These are phyloP conservation scores for Abrostola tripartita DNA, from an alignment of 2,888 invertebrate species.

Conservation along the genomic window DNA sequence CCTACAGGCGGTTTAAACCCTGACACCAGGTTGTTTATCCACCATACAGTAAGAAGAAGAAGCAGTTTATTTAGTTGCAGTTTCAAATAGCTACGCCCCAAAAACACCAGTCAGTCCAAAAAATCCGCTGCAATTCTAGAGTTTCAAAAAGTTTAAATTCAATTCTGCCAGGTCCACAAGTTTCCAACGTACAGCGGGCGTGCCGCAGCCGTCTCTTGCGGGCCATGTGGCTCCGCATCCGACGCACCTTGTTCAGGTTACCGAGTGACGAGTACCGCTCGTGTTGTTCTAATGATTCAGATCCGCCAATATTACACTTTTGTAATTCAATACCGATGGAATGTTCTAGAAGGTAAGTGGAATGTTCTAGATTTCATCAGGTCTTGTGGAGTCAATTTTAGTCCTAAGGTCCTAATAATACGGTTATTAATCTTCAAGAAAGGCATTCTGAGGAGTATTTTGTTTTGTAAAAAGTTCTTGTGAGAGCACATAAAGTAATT, in stretches of 20 bases:
- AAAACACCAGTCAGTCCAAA: neutral
- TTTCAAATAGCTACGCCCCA: too few species aligned
- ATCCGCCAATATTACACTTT: conserved; percentile 38
- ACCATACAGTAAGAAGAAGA: too few species aligned
- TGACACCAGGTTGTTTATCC: too few species aligned
- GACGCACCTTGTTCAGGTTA: conserved; percentile 77
- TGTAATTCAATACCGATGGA: neutral
- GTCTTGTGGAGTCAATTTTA: too few species aligned
- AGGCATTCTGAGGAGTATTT: too few species aligned
- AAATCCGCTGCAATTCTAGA: neutral
- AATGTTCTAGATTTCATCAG: neutral
- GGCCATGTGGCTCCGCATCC: conserved; percentile 86
- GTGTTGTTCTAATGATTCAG: conserved; percentile 50
- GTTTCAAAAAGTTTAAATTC: neutral
- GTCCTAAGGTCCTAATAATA: too few species aligned
- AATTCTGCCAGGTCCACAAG: conserved; percentile 57
- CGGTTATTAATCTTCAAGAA: too few species aligned
- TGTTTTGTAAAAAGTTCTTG: too few species aligned
- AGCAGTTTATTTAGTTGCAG: too few species aligned
- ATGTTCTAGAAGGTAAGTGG: neutral
- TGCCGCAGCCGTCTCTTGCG: conserved; percentile 83
- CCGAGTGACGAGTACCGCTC: conserved; percentile 62
- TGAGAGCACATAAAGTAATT: too few species aligned
- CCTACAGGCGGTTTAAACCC: too few species aligned
- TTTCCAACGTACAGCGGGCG: conserved; percentile 66